A percentile compares a stretch with the other conserved stretches of the same genome.
Conservation (phyloP, 2,888 invertebrate species). For the Mystacides longicornis region DNA sequence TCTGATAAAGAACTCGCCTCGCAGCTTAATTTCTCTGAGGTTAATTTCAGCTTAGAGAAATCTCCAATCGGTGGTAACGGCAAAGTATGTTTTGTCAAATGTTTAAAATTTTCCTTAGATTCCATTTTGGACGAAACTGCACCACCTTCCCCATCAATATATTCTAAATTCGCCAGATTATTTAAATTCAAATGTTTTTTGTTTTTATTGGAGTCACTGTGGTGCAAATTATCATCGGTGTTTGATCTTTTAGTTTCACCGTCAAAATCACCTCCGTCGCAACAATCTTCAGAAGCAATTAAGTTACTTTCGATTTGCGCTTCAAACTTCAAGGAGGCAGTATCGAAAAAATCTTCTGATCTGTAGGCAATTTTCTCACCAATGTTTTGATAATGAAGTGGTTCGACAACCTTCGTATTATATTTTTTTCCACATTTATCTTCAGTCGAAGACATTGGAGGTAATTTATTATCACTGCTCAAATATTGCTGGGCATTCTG, state of each 20-base stretch:
- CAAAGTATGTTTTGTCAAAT: neutral
- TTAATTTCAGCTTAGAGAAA: neutral
- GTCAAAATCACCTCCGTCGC: conserved; percentile 34
- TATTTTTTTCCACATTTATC: neutral
- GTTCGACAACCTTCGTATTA: neutral
- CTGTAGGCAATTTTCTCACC: conserved; percentile 8
- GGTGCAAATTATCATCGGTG: neutral
- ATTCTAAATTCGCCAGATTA: conserved; percentile 10
- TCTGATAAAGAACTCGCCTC: neutral
- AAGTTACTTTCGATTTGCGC: conserved; percentile 55
- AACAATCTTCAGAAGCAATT: conserved; percentile 48
- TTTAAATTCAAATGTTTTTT: neutral
- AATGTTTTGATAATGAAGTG: conserved; percentile 17
- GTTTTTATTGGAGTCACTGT: neutral
- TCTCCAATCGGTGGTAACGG: neutral
- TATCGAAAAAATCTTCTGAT: conserved; percentile 32
- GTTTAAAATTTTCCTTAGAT: neutral
- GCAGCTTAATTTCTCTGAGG: neutral
- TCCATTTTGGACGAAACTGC: conserved; percentile 12
- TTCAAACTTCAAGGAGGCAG: conserved; percentile 48
- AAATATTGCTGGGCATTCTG: conserved; percentile 3
- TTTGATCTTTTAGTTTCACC: conserved; percentile 9
- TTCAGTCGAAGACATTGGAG: neutral
- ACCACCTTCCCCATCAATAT: conserved; percentile 11
- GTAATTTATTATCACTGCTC: neutral